Evolutionary conservation across 2,113 vertebrate species (phyloP), one percentile per base, ranked within the genome.

Genomic region (Jacana jacana): DNA sequence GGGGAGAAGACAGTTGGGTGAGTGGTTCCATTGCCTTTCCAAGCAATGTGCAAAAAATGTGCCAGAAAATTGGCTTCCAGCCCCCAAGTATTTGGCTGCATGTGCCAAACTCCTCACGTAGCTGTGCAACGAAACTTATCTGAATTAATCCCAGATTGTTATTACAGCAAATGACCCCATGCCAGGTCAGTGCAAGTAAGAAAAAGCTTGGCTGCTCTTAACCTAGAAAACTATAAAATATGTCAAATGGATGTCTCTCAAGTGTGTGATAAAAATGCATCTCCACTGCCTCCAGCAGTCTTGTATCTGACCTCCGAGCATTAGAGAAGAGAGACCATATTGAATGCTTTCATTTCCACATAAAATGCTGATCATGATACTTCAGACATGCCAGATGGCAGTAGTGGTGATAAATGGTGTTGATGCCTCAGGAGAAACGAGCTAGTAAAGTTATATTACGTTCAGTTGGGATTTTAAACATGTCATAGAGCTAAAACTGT

Each of bases 351-450:
- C 97, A 97, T 97, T 97, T 97, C 89, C 91, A 95, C 96, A 97
- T 98, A 98, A 98, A 98, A 97, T 94, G 91, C 96, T 97, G 97
- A 98, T 98, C 95, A 88, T 96, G 91, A 97, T 93, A 96, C 94
- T 96, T 98, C 97, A 97, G 96, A 95, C 86, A 87, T 90, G 79
- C 96, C 97, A 98, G 97, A 98, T 97, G 97, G 98, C 96, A 97
- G 92, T n/a, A 81, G 86, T 88, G 96, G 58, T 98, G 97, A 98
- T 97, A 97, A 98, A 98, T 95, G 97, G 92, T 97, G 97, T 97
- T 97, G 97, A 97, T 91, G 96, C 96, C 97, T 95, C 91, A 93
- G 97, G 97, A 98, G 97, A 97, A 97, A 98, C 35, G 95, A 97
- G 94, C 91, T 97, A 95, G 88, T 97, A 98, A 98, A 98, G 96